Base-by-base conservation (phyloP, 1,140 invertebrate genomes). In the Eupeodes corollae region DNA sequence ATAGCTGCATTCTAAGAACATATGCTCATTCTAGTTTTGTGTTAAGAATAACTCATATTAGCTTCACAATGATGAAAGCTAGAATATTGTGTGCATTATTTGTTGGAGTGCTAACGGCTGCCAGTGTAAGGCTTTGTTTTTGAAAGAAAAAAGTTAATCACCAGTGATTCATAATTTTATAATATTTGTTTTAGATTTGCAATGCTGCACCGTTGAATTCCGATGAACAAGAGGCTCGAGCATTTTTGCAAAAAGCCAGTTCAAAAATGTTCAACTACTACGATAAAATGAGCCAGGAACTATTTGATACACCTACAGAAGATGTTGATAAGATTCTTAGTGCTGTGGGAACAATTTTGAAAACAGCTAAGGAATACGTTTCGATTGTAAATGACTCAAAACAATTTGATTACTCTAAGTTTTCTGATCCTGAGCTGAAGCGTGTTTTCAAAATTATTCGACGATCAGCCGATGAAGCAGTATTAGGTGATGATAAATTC, bases 401-500 rank as follows among this genome's bases (percentile, higher is more conserved):
- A 9, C 51, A 44, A 5, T 66, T 55, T 19, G 45, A 61, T 32
- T 44, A 52, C 33, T 45, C 38, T 42, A 50, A 47, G 41, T 42
- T 63, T 2, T 37, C 38, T 1, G 49, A 55, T 42, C 15, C 38
- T 10, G 53, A 59, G 45, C 44, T 56, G 2, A 65, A 53, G 38
- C 38, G 47, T 10, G 63, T 58, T 1, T 46, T 66, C 5, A 44
- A 52, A 30, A 63, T 63, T 44, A 42, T 66, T 30, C 56, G 58
- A 15, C 61, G 34, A 31, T 58, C 51, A 3, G 60, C 62, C 0
- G 56, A 56, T 19, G 45, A 65, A 1, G 63, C 65, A 38, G 62
- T 65, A 6, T 44, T 66, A n/a, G 59, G 63, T 6, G 62, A 63
- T 15, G 63, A 66, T 16, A 65, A 66, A 35, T 65, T 65, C n/a